These are phyloP conservation scores for Trisateles emortualis DNA, from an alignment of 2,888 invertebrate genomes.

Conservation along the genomic window DNA sequence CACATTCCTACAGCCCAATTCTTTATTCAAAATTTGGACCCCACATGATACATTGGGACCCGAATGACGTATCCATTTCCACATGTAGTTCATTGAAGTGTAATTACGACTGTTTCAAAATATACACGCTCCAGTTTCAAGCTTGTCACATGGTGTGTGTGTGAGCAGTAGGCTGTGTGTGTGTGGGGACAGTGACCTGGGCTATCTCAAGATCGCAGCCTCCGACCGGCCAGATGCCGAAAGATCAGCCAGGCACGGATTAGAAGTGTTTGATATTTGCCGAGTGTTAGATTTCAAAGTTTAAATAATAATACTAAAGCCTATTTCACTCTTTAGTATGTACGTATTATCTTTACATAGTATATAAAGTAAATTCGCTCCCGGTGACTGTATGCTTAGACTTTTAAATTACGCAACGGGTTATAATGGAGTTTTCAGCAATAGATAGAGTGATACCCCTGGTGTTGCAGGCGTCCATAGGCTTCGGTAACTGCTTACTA, in stretches of 20 bases:
- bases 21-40: conserved; percentile 22
- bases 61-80: conserved; percentile 53
- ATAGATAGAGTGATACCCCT: no score
- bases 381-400: no score
- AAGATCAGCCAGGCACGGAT: conserved; percentile 78
- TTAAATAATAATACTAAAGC: no score
- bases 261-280: conserved; percentile 26
- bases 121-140: conserved; percentile 61
- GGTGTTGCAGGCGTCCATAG: no score
- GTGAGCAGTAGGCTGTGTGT: conserved; percentile 50
- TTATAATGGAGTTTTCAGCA: no score
- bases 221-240: conserved; percentile 86
- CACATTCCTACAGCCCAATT: not conserved
- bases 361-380: no score
- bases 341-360: no score
- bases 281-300: not conserved
- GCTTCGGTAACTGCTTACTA: no score
- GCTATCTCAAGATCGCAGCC: conserved; percentile 84
- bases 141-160: conserved; percentile 44
- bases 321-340: no score
- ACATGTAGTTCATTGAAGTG: conserved; percentile 58
- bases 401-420: no score
- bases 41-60: conserved; percentile 31
- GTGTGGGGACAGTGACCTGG: conserved; percentile 81
- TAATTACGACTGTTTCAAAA: conserved; percentile 69